These are phyloP conservation scores for Megalopta genalis DNA, from an alignment of 1,140 invertebrate genomes.

Conservation along the genomic window DNA sequence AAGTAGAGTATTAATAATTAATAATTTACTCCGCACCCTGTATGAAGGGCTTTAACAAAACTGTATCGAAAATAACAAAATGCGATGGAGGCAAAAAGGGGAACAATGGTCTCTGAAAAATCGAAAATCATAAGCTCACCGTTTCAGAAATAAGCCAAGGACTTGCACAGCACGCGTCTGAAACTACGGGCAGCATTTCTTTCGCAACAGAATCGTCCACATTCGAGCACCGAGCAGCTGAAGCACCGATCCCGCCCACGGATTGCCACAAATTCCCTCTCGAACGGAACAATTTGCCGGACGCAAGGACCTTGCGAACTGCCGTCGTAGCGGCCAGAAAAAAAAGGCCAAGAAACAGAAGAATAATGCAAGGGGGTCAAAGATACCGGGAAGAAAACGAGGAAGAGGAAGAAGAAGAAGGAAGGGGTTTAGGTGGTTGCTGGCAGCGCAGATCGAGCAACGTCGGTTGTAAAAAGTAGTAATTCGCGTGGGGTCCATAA, in stretches of 20 bases:
- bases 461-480: conserved; percentile 72
- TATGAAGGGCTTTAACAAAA: no score
- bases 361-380: conserved; percentile 23
- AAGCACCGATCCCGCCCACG: background rate
- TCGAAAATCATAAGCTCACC: no score
- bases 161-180: no score
- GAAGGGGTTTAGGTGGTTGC: conserved; percentile 1
- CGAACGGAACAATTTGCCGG: background rate
- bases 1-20: no score
- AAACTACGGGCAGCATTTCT: no score
- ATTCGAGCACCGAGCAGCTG: no score
- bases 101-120: no score
- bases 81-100: no score
- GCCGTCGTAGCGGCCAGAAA: background rate
- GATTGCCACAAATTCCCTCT: background rate
- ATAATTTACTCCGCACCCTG: no score
- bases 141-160: no score
- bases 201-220: no score
- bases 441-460: conserved; percentile 38
- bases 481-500: conserved; percentile 77
- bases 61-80: no score
- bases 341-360: conserved; percentile 10
- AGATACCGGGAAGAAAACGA: background rate
- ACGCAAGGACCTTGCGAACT: background rate
- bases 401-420: background rate